A percentile compares a stretch with the other conserved stretches of the same genome.
These are phyloP conservation scores for Nudaria mundana DNA, from an alignment of 2,888 invertebrate genomes.

Conservation along the genomic window DNA sequence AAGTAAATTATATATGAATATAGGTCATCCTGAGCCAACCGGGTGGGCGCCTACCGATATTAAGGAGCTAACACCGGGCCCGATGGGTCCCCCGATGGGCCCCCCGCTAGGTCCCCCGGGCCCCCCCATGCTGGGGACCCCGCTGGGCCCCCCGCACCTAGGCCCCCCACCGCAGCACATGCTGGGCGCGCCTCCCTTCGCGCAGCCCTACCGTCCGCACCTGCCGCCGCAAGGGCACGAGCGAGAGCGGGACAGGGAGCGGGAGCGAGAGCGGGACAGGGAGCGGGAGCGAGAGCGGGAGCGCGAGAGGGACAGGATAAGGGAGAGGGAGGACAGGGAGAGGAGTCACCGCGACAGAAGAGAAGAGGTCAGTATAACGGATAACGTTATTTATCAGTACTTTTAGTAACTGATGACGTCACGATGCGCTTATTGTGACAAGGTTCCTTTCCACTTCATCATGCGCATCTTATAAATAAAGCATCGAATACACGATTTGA, in stretches of 20 bases:
- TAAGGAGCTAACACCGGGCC: conserved; percentile 85
- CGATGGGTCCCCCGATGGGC: conserved; percentile 47
- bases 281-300: conserved; percentile 54
- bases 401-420: no score
- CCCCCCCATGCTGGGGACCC: conserved; percentile 55
- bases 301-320: conserved; percentile 29
- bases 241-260: conserved; percentile 67
- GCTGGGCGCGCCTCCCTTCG: conserved; percentile 51
- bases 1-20: no score
- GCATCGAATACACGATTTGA: no score
- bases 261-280: conserved; percentile 66
- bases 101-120: conserved; percentile 50
- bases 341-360: conserved; percentile 58
- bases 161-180: conserved; percentile 45
- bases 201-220: conserved; percentile 50
- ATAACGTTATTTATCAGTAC: no score
- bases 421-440: no score
- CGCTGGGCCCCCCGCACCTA: conserved; percentile 42
- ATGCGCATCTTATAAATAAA: no score
- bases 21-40: conserved; percentile 65
- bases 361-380: conserved; percentile 66
- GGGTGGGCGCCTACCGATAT: conserved; percentile 85
- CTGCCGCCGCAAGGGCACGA: conserved; percentile 51
- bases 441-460: no score
- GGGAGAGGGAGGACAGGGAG: conserved; percentile 57